Percentiles rank a stretch among this genome's conserved stretches.
These are phyloP conservation scores for Ciconia stormi DNA, from an alignment of 2,113 vertebrate genomes.

Conservation along the genomic window DNA sequence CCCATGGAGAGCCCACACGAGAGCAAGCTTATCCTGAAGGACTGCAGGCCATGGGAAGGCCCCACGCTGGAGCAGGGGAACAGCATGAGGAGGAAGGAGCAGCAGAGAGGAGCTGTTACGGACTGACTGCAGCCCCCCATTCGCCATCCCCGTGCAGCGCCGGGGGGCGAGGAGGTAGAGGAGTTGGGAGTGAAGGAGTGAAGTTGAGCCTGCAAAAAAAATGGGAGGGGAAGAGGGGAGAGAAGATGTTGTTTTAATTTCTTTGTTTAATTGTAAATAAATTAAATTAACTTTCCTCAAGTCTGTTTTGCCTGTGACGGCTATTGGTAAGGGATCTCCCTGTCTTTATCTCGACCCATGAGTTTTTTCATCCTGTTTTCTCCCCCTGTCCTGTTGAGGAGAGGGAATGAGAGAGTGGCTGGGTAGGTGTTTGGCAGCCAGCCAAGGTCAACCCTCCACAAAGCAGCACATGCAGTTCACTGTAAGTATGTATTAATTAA, in stretches of 20 bases:
- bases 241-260: neutral
- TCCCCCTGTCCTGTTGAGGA: neutral
- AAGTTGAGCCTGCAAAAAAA: too few species aligned
- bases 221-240: too few species aligned
- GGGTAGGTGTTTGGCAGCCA: neutral
- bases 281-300: neutral
- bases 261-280: neutral
- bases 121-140: fast-evolving
- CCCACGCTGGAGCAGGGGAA: neutral
- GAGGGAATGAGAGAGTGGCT: neutral
- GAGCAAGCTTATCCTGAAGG: too few species aligned
- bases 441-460: fast-evolving
- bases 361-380: neutral
- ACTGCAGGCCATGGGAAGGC: neutral
- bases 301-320: neutral
- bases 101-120: fast-evolving
- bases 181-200: fast-evolving
- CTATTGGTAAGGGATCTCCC: neutral
- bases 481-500: neutral
- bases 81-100: neutral
- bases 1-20: too few species aligned
- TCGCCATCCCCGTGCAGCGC: fast-evolving
- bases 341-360: neutral
- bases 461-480: neutral
- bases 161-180: fast-evolving